Conservation (phyloP, 2,797 vertebrate species). For the Tamandua tetradactyla region DNA sequence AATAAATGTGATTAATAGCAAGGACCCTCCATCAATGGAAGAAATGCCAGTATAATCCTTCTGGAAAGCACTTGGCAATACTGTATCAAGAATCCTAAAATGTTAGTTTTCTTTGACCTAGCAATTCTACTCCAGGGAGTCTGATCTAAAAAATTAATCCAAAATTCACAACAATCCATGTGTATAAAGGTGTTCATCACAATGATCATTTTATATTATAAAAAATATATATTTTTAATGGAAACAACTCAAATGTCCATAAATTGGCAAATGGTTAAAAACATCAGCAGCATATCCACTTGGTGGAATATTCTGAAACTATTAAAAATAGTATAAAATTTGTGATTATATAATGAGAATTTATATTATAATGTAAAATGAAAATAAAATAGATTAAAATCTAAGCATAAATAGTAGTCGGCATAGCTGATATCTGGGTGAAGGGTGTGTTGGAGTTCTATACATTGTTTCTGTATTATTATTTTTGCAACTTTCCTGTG, state of each 20-base stretch:
- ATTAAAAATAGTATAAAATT: conserved; percentile 26
- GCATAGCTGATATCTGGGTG: too few relatives aligned
- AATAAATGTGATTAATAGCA: background rate
- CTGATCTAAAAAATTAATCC: background rate
- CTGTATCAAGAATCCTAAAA: background rate
- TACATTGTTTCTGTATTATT: too few relatives aligned
- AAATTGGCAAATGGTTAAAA: conserved; percentile 13
- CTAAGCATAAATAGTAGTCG: background rate
- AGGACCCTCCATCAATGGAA: background rate
- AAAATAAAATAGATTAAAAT: background rate
- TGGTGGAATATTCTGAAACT: conserved; percentile 16
- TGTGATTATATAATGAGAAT: background rate
- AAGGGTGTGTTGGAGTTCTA: too few relatives aligned
- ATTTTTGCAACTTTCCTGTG: too few relatives aligned
- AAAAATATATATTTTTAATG: background rate
- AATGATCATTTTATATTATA: background rate
- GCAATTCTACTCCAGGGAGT: background rate
- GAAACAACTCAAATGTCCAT: background rate
- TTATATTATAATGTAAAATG: conserved; percentile 4
- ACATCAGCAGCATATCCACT: background rate
- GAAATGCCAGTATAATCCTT: background rate
- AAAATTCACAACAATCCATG: conserved; percentile 34
- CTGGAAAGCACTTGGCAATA: background rate
- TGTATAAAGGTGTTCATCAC: background rate
- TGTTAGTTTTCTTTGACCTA: background rate